A percentile compares a stretch with the other conserved stretches of the same genome.
Evolutionary conservation across 2,888 invertebrate species (phyloP).

Genomic region (Mimachlamys varia): DNA sequence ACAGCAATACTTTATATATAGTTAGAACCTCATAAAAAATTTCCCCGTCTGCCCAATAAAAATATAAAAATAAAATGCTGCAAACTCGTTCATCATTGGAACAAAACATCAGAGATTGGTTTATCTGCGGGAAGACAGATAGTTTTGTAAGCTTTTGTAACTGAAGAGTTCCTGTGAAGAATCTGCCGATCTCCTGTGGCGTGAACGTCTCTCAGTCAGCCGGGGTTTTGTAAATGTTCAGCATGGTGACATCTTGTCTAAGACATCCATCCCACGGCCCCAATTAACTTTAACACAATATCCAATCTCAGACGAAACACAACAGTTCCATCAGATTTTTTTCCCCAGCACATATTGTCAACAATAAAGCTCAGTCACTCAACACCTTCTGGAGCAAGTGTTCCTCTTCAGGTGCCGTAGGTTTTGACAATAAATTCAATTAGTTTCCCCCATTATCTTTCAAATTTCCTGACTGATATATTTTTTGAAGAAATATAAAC

Average conservation of each 20-base stretch:
- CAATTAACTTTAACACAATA: not conserved
- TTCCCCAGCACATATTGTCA: not conserved
- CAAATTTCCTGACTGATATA: not conserved
- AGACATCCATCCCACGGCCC: not conserved
- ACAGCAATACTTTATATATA: not conserved
- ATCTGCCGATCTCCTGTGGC: not conserved
- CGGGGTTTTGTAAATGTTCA: not conserved
- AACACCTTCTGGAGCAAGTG: not conserved
- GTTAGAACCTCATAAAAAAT: not conserved
- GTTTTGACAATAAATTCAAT: slow-evolving; percentile 10
- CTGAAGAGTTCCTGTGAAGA: not conserved
- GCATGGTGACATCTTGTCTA: not conserved
- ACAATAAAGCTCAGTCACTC: not conserved
- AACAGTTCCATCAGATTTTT: not conserved
- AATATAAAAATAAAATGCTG: not conserved
- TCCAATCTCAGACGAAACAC: not conserved
- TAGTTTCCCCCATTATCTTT: not conserved
- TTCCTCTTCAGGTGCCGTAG: not conserved
- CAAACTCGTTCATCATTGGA: not conserved
- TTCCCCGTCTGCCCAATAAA: not conserved
- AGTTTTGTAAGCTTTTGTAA: not conserved
- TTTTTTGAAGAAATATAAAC: not conserved
- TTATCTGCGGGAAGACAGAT: not conserved
- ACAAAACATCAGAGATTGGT: not conserved
- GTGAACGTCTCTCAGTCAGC: not conserved